These are phyloP conservation scores for Leucozona laternaria DNA, from an alignment of 2,888 invertebrate species.

Conservation along the genomic window DNA sequence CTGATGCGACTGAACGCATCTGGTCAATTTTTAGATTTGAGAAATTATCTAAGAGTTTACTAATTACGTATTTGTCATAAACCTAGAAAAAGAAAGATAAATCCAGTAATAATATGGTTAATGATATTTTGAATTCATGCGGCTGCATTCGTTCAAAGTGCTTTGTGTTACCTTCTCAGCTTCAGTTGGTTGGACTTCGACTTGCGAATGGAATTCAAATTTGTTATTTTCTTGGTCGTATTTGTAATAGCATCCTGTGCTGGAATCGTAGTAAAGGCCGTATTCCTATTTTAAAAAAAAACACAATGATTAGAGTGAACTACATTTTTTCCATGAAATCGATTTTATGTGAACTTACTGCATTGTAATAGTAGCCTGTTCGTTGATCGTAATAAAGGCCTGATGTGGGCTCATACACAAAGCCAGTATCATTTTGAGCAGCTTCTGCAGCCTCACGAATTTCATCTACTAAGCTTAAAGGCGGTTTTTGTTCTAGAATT, in stretches of 20 bases:
- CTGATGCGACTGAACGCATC: constrained; percentile 85
- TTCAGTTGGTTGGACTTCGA: constrained; percentile 83
- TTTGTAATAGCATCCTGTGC: constrained; percentile 92
- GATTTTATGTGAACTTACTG: constrained; percentile 86
- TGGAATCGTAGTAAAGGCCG: constrained; percentile 94
- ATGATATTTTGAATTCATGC: constrained; percentile 2
- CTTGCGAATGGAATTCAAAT: constrained; percentile 93
- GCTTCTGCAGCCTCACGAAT: constrained; percentile 90
- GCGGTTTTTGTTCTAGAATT: constrained; percentile 78
- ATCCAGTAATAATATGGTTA: constrained; percentile 11
- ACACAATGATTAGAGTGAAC: constrained; percentile 5
- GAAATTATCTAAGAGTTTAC: constrained; percentile 82
- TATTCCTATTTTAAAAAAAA: constrained; percentile 87
- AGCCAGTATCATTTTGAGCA: constrained; percentile 89
- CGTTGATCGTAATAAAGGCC: constrained; percentile 95
- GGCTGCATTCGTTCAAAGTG: background rate
- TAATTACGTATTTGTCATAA: constrained; percentile 80
- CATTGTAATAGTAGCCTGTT: constrained; percentile 95
- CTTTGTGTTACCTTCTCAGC: constrained; percentile 76
- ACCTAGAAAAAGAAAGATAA: constrained; percentile 65
- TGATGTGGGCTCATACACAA: constrained; percentile 93
- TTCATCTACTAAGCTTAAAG: constrained; percentile 87
- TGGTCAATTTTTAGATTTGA: constrained; percentile 84
- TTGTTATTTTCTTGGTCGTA: constrained; percentile 90
- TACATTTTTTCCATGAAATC: background rate